Evolutionary conservation across 2,797 vertebrate species (phyloP), one percentile per base, ranked within the genome.

Genomic region (Eremophila alpestris): DNA sequence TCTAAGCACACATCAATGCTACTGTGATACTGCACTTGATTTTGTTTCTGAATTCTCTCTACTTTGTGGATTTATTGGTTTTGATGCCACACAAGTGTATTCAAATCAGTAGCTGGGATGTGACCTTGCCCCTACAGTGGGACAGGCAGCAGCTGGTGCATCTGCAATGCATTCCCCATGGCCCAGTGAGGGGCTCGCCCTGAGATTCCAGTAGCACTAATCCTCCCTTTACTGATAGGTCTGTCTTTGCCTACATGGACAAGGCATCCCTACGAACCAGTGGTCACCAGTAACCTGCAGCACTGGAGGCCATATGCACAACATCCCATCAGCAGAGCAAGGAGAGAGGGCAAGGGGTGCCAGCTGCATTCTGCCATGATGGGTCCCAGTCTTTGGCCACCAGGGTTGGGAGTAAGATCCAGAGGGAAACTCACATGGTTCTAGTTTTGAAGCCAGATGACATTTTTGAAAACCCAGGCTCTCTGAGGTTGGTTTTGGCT

Each of bases 61-160:
- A 14, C 32, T 54, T 68, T n/a, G 29, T 63, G 51, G 29, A 69
- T 54, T 84, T 87, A 22, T 38, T 74, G 56, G 13, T 95, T 74
- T 38, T 4, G 5, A 30, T 82, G 58, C 43, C 40, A 16, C 22
- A 32, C 16, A 52, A 60, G 22, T 34, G 5, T 2, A 2, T 62
- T 83, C 30, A 77, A 49, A 74, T 30, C 45, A 67, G 65, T 21
- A 63, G 24, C 30, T 3, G 3, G 40, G 40, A 68, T 2, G 2
- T 43, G 52, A 83, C 23, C 11, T 82, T 8, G 1, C 11, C 30
- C 36, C 22, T 55, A 20, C 10, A 51, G 59, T 0, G 0, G 32
- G 60, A 65, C 36, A 56, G 56, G 43, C 17, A 58, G 46, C 30
- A 26, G 65, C 65, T 75, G 48, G 24, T 75, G 14, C 41, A 32